Evolutionary conservation across 2,113 vertebrate species (phyloP).

Genomic region (Cyprinus carpio): DNA sequence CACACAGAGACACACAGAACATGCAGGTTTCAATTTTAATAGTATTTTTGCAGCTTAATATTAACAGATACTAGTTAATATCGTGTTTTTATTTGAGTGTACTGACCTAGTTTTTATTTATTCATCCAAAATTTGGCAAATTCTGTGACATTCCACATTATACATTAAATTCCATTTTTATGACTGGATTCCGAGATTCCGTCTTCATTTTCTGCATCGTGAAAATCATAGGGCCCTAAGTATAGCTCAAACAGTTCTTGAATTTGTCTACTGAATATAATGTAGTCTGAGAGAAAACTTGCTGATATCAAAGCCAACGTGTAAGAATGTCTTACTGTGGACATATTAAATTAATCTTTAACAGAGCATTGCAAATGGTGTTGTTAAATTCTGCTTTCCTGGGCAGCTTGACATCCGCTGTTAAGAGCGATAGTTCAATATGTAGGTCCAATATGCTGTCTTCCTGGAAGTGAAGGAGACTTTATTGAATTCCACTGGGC

Average conservation of each 20-base stretch:
- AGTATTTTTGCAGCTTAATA: no score
- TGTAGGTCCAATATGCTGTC: conserved; percentile 46
- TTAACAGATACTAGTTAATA: no score
- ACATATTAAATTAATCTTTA: conserved; percentile 31
- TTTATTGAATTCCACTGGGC: conserved; percentile 53
- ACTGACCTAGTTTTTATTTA: no score
- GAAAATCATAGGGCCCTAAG: no score
- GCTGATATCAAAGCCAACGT: neutral
- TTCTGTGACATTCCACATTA: no score
- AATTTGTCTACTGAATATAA: neutral
- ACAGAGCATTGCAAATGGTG: conserved; percentile 20
- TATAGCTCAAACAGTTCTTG: neutral
- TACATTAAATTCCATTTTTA: no score
- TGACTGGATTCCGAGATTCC: no score
- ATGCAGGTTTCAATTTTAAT: no score
- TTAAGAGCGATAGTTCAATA: conserved; percentile 59
- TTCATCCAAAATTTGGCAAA: no score
- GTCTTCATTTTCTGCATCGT: no score
- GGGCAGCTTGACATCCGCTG: conserved; percentile 58
- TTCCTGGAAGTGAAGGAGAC: conserved; percentile 59
- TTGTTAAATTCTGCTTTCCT: conserved; percentile 38
- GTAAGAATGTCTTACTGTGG: neutral
- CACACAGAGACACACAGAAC: no score
- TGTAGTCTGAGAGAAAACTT: neutral
- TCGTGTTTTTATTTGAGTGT: no score